These are phyloP conservation scores for Xestia sexstrigata DNA, from an alignment of 2,888 invertebrate genomes.

Conservation along the genomic window DNA sequence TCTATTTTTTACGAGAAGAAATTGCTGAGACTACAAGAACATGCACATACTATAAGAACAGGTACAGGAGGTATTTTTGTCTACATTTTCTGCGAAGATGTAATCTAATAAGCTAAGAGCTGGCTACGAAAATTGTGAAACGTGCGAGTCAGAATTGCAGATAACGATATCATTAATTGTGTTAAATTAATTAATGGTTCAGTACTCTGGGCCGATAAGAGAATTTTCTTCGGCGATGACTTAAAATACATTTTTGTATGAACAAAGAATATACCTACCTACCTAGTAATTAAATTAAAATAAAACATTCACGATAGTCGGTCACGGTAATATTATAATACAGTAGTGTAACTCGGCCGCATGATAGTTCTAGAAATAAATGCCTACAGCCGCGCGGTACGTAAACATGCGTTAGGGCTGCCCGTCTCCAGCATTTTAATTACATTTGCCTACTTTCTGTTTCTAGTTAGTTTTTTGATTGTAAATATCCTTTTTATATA, in stretches of 20 bases:
- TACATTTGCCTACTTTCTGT: no score
- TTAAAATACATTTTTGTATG: not conserved
- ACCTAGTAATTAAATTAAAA: not conserved
- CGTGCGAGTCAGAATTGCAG: not conserved
- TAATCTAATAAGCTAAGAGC: slow-evolving; percentile 19
- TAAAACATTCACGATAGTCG: not conserved
- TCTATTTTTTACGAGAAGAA: not conserved
- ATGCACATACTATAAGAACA: not conserved
- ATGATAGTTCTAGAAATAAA: no score
- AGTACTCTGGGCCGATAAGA: no score
- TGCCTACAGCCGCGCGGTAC: no score
- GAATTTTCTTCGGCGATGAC: not conserved
- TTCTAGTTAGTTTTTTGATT: no score
- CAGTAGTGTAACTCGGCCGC: no score
- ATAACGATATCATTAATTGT: slow-evolving; percentile 8
- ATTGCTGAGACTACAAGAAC: not conserved
- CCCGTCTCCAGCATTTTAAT: no score
- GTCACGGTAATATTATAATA: no score
- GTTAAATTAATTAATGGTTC: slow-evolving; percentile 4
- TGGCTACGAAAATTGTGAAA: slow-evolving; percentile 1
- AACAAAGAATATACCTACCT: not conserved
- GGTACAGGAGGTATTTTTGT: not conserved
- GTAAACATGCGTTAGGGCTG: no score
- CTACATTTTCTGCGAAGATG: slow-evolving; percentile 4
- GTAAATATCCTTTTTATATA: no score